A percentile compares a stretch with the other conserved stretches of the same genome.
Evolutionary conservation across 2,888 invertebrate species (phyloP).

Genomic region (Tenthredo livida): DNA sequence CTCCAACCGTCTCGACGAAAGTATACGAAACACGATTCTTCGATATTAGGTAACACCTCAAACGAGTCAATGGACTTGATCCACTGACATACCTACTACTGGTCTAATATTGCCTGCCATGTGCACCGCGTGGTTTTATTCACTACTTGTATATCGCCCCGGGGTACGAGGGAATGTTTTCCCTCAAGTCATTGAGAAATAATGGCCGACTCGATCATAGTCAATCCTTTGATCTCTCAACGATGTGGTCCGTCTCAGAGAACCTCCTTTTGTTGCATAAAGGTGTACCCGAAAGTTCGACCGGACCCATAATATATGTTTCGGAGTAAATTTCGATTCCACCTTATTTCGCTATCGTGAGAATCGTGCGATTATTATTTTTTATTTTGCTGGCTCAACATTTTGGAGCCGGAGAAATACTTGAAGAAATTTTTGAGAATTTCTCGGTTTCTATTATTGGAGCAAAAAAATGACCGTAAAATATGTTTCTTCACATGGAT

Average conservation of each 20-base stretch:
- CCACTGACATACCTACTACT: not conserved
- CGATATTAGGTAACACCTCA: not conserved
- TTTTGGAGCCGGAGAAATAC: not conserved
- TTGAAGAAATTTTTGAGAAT: not conserved
- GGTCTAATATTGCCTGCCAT: not conserved
- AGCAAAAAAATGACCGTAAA: not conserved
- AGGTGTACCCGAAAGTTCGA: too few species aligned
- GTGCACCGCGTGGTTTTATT: not conserved
- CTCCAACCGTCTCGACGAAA: not conserved
- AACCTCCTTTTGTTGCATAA: too few species aligned
- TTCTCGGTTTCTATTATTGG: not conserved
- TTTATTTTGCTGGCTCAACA: not conserved
- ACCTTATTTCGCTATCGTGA: too few species aligned
- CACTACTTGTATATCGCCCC: not conserved
- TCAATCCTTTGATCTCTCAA: too few species aligned
- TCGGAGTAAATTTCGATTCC: too few species aligned
- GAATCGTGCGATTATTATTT: too few species aligned
- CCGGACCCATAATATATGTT: too few species aligned
- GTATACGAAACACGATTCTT: not conserved
- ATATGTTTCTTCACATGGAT: not conserved
- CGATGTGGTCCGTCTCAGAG: too few species aligned
- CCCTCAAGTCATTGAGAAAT: not conserved
- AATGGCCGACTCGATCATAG: not conserved
- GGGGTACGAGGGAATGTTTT: not conserved
- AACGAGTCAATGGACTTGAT: slow-evolving; percentile 28